phyloP scores from a whole-genome alignment of 2,888 invertebrate species.

The Eucera pruinosa region DNA sequence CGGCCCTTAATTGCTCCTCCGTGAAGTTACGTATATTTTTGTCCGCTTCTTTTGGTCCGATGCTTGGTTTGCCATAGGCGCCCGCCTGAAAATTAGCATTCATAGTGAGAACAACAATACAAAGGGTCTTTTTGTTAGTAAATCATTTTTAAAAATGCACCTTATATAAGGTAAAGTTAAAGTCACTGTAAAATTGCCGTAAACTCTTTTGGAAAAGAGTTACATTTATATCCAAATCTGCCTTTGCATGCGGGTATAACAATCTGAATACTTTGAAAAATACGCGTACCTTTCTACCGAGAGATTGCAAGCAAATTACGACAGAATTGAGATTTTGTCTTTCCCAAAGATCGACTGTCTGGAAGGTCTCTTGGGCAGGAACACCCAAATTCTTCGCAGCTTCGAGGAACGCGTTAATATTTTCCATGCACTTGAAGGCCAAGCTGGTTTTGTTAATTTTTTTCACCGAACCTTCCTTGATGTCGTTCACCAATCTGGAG shows the following conservation, averaged over 20 bases:
- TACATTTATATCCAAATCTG: too few species aligned
- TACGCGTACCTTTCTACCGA: constrained; percentile 94
- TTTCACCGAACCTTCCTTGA: constrained; percentile 94
- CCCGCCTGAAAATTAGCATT: constrained; percentile 86
- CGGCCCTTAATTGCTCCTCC: constrained; percentile 96
- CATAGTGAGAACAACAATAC: not conserved
- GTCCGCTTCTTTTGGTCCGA: constrained; percentile 98
- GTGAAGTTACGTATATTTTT: constrained; percentile 97
- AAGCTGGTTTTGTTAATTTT: constrained; percentile 95
- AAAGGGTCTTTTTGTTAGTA: too few species aligned
- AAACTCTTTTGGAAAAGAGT: too few species aligned
- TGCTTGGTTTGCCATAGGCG: constrained; percentile 93
- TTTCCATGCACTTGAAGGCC: constrained; percentile 99
- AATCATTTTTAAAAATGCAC: too few species aligned
- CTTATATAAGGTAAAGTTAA: too few species aligned
- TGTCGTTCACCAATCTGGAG: constrained; percentile 91
- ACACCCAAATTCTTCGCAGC: constrained; percentile 94
- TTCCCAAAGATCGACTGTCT: constrained; percentile 99
- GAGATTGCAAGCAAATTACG: constrained; percentile 96
- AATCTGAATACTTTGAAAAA: not conserved
- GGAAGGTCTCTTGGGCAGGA: constrained; percentile 97
- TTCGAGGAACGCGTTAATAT: constrained; percentile 96
- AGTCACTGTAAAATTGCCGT: too few species aligned
- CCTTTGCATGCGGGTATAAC: too few species aligned
- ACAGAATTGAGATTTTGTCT: constrained; percentile 98